phyloP scores from a whole-genome alignment of 2,113 vertebrate genomes.

The Tinamus guttatus region DNA sequence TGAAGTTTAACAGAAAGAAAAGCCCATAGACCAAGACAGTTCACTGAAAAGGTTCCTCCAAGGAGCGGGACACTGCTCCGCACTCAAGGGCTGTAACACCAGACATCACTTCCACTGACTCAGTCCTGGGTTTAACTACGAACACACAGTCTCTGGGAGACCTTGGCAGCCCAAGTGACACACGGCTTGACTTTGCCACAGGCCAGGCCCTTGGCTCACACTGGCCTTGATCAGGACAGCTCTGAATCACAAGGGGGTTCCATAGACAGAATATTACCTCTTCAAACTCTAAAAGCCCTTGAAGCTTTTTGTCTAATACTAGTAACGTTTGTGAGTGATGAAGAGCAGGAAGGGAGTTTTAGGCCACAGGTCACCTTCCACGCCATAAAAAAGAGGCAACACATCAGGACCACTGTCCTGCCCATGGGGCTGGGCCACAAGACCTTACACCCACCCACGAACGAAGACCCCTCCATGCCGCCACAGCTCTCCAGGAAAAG shows the following conservation, averaged over 20 bases:
- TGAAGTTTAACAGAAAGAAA: background rate
- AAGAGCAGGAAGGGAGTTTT: background rate
- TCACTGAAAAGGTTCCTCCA: background rate
- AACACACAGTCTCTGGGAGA: background rate
- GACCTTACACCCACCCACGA: background rate
- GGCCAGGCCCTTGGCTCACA: background rate
- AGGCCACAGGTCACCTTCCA: background rate
- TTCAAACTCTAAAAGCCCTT: background rate
- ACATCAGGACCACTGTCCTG: background rate
- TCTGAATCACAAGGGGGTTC: background rate
- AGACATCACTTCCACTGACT: background rate
- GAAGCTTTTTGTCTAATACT: background rate
- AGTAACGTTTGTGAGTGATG: background rate
- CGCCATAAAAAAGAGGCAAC: background rate
- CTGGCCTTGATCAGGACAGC: background rate
- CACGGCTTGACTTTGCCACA: background rate
- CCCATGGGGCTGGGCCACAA: background rate
- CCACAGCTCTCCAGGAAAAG: background rate
- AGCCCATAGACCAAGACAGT: background rate
- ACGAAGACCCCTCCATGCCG: background rate
- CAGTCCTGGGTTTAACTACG: background rate
- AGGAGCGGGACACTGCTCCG: background rate
- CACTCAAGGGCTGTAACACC: background rate
- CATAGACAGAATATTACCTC: background rate
- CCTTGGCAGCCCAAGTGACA: background rate